Percentiles rank a stretch among this genome's conserved stretches.
Conservation (phyloP, 2,797 vertebrate species). For the Clarias pachynema region DNA sequence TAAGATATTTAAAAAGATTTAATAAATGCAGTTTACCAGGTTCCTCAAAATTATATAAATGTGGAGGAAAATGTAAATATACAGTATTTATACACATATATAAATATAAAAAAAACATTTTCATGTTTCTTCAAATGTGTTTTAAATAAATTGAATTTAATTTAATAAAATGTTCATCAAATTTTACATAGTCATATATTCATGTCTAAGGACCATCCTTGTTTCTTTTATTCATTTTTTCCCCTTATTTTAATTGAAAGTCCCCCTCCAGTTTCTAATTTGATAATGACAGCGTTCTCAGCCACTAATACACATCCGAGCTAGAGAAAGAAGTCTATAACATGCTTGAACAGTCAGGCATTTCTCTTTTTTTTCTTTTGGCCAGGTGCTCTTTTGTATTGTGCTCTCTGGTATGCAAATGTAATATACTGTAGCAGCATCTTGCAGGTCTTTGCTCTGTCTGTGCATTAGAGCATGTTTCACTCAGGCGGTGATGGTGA, state of each 20-base stretch:
- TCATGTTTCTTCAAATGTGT: too few species aligned
- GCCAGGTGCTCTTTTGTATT: background rate
- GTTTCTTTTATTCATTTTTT: slow-evolving; percentile 13
- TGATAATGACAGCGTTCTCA: background rate
- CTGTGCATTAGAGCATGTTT: slow-evolving; percentile 23
- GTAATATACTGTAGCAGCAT: slow-evolving; percentile 4
- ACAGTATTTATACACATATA: background rate
- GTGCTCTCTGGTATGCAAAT: slow-evolving; percentile 13
- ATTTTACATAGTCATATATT: background rate
- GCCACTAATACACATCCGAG: slow-evolving; percentile 1
- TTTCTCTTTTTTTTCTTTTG: slow-evolving; percentile 25
- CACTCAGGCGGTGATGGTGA: slow-evolving; percentile 7
- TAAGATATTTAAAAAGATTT: background rate
- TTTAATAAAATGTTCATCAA: background rate
- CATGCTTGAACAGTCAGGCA: slow-evolving; percentile 34
- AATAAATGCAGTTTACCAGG: background rate
- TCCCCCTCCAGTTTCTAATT: background rate
- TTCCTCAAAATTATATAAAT: background rate
- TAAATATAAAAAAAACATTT: too few species aligned
- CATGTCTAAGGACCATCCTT: slow-evolving; percentile 14
- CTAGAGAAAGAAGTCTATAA: slow-evolving; percentile 34
- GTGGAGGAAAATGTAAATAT: background rate
- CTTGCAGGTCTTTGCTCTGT: slow-evolving; percentile 28
- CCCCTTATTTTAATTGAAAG: background rate
- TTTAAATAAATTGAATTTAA: background rate